A percentile compares a stretch with the other conserved stretches of the same genome.
phyloP scores from a whole-genome alignment of 2,888 invertebrate genomes.

The Drosophila phalerata region DNA sequence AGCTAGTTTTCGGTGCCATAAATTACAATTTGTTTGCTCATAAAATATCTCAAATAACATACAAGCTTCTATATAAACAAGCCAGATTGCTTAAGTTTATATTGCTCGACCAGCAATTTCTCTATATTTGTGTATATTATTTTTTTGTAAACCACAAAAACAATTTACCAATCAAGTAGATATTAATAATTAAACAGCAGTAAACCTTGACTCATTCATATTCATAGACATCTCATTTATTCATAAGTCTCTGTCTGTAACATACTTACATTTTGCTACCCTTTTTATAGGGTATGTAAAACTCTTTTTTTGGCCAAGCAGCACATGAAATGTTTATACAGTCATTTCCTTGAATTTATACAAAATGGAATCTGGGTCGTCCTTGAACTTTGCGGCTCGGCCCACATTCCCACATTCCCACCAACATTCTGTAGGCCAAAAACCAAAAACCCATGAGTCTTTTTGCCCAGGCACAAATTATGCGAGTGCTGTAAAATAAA shows the following conservation, averaged over 20 bases:
- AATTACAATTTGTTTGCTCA: conserved; percentile 10
- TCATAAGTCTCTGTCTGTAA: background rate
- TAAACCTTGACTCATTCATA: background rate
- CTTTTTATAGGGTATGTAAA: background rate
- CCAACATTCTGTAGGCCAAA: background rate
- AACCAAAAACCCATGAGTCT: conserved; percentile 11
- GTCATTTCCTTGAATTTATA: conserved; percentile 29
- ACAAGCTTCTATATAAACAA: conserved; percentile 4
- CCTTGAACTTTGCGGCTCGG: conserved; percentile 48
- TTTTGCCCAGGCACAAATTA: conserved; percentile 13
- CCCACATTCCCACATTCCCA: background rate
- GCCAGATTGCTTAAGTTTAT: background rate
- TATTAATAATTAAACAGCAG: too few relatives aligned
- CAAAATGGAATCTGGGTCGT: conserved; percentile 28
- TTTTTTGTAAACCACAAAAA: too few relatives aligned
- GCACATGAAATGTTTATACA: conserved; percentile 11
- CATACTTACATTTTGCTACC: background rate
- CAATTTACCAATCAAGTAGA: too few relatives aligned
- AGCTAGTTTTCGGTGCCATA: background rate
- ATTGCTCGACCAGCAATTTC: background rate
- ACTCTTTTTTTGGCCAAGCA: background rate
- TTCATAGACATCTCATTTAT: background rate
- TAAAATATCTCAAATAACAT: conserved; percentile 8
- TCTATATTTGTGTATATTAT: background rate
- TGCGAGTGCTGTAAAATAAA: conserved; percentile 25